Conservation (phyloP, 2,888 invertebrate genomes). For the Luffia ferchaultella region DNA sequence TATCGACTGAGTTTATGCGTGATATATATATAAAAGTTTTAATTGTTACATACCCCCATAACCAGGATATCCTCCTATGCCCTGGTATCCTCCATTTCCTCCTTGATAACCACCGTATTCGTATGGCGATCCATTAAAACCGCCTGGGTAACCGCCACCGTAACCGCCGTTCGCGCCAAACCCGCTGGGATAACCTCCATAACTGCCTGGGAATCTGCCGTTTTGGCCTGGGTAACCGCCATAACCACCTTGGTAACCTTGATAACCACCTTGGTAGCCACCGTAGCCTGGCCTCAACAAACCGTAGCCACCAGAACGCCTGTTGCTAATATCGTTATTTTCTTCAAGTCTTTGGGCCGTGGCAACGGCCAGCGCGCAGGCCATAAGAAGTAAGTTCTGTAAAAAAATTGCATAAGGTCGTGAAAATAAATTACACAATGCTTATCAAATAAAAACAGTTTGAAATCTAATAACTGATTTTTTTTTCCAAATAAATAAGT, state of each 20-base stretch:
- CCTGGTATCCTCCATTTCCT: conserved; percentile 13
- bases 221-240: conserved; percentile 19
- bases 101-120: conserved; percentile 13
- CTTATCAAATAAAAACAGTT: no score
- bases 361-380: conserved; percentile 32
- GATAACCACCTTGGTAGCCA: conserved; percentile 3
- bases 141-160: conserved; percentile 4
- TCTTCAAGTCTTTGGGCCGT: conserved; percentile 33
- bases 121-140: conserved; percentile 5
- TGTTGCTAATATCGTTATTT: conserved; percentile 24
- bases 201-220: conserved; percentile 20
- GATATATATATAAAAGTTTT: no score
- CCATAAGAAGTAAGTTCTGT: neutral
- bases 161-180: conserved; percentile 7
- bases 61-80: conserved; percentile 13
- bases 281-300: conserved; percentile 30
- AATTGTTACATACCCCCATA: conserved; percentile 16
- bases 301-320: conserved; percentile 42
- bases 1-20: no score
- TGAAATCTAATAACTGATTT: no score
- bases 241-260: conserved; percentile 19
- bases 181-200: conserved; percentile 20
- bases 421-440: no score
- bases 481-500: no score
- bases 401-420: no score